These are phyloP conservation scores for Tenodera sinensis DNA, from an alignment of 2,888 invertebrate genomes.

Conservation along the genomic window DNA sequence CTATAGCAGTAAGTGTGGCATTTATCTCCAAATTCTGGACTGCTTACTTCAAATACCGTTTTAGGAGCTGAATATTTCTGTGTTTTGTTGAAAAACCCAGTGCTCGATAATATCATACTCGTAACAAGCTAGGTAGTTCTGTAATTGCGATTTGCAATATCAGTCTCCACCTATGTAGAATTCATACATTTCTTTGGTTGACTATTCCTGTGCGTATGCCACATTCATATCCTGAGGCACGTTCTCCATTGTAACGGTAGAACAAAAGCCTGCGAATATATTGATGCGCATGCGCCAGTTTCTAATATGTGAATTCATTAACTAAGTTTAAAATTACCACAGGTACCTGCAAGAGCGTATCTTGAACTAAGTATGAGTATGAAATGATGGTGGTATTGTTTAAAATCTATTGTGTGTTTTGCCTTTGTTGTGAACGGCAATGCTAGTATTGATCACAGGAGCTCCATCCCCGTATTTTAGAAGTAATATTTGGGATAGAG, in stretches of 20 bases:
- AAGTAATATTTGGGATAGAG: not conserved
- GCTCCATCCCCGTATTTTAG: not conserved
- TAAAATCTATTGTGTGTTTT: not conserved
- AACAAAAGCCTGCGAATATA: not conserved
- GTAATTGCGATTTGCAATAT: too few relatives aligned
- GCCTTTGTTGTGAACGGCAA: not conserved
- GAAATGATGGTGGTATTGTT: not conserved
- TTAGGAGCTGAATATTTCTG: too few relatives aligned
- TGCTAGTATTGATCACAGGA: not conserved
- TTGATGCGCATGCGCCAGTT: not conserved
- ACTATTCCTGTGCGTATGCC: too few relatives aligned
- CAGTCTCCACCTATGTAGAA: too few relatives aligned
- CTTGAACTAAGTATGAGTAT: not conserved
- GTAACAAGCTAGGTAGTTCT: too few relatives aligned
- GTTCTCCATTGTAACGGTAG: not conserved
- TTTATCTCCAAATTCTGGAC: too few relatives aligned
- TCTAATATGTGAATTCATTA: not conserved
- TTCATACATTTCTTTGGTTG: too few relatives aligned
- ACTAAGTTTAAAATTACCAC: not conserved
- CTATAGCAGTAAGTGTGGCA: too few relatives aligned
- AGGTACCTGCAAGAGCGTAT: not conserved
- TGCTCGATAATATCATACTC: too few relatives aligned
- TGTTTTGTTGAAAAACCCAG: too few relatives aligned
- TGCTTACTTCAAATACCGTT: too few relatives aligned
- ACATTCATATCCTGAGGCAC: not conserved